phyloP scores from a whole-genome alignment of 1,140 invertebrate genomes.

The Trissolcus basalis region DNA sequence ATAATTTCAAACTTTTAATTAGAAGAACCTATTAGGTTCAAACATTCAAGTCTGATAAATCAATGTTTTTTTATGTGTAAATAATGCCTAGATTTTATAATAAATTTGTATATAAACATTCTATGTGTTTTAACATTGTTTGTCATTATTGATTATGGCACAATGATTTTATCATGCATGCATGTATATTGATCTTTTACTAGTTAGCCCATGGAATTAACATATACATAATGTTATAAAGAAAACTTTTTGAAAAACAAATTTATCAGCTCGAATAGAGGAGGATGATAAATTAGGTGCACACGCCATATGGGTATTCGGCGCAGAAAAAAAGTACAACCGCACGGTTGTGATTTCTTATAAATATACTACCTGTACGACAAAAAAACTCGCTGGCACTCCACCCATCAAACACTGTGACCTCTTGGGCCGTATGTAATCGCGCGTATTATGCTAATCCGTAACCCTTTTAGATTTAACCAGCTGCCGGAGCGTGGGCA shows the following conservation, averaged over 20 bases:
- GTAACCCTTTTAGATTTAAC: slow-evolving; percentile 70
- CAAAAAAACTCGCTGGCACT: slow-evolving; percentile 21
- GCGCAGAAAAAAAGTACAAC: slow-evolving; percentile 21
- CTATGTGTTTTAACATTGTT: no score
- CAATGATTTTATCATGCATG: no score
- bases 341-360: slow-evolving; percentile 24
- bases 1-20: no score
- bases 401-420: slow-evolving; percentile 29
- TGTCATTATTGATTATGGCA: no score
- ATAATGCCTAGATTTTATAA: no score
- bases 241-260: background rate
- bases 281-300: slow-evolving; percentile 38
- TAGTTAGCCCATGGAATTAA: slow-evolving; percentile 9
- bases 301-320: slow-evolving; percentile 21
- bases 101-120: no score
- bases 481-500: slow-evolving; percentile 62
- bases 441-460: slow-evolving; percentile 70
- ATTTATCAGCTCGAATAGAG: slow-evolving; percentile 29
- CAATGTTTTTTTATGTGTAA: no score
- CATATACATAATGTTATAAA: slow-evolving; percentile 14
- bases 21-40: no score
- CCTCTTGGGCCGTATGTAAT: slow-evolving; percentile 63
- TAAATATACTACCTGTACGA: slow-evolving; percentile 32
- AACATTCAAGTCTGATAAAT: no score
- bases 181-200: no score